Evolutionary conservation across 1,140 invertebrate species (phyloP).

Genomic region (Caenorhabditis tropicalis): DNA sequence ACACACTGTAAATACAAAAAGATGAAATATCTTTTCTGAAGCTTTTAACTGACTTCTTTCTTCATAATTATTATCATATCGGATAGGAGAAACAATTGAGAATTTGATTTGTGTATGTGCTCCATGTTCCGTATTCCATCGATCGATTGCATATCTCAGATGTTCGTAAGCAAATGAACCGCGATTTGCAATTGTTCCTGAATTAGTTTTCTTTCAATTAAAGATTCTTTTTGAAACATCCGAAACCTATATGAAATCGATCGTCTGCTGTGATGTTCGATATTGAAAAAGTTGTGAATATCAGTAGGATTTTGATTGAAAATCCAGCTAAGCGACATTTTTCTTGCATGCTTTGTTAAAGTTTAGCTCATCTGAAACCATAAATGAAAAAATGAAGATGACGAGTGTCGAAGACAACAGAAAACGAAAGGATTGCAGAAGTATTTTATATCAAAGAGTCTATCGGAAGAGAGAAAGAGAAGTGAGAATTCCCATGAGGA

Average conservation of each 20-base stretch:
- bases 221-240: neutral
- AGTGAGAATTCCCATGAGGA: neutral
- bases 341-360: slow-evolving; percentile 37
- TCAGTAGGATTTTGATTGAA: slow-evolving; percentile 5
- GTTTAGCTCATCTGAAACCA: slow-evolving; percentile 34
- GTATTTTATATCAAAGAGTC: slow-evolving; percentile 16
- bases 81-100: slow-evolving; percentile 51
- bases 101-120: slow-evolving; percentile 55
- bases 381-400: neutral
- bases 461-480: neutral
- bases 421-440: slow-evolving; percentile 15
- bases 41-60: slow-evolving; percentile 8
- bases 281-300: neutral
- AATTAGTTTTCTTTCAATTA: neutral
- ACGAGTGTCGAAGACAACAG: neutral
- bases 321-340: slow-evolving; percentile 37
- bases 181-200: slow-evolving; percentile 40
- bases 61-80: slow-evolving; percentile 45
- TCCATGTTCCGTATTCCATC: slow-evolving; percentile 61
- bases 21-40: neutral
- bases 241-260: slow-evolving; percentile 25
- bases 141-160: slow-evolving; percentile 63
- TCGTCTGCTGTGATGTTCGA: neutral
- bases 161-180: slow-evolving; percentile 50
- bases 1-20: slow-evolving; percentile 58